Base-by-base conservation (phyloP, 2,797 vertebrate species). In the Microchirus variegatus region DNA sequence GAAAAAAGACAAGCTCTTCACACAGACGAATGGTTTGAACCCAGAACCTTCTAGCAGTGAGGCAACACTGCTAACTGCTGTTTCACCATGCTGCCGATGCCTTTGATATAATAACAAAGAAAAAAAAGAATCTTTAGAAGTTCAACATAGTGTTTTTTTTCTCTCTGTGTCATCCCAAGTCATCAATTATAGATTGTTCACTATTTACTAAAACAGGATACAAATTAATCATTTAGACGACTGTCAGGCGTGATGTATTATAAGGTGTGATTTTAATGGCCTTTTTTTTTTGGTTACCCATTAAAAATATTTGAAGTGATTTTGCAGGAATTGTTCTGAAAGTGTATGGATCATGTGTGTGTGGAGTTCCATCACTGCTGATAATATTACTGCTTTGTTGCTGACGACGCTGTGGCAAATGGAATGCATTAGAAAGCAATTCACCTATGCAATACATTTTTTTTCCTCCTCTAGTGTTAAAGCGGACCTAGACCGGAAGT, bases 201-300 rank as follows among this genome's bases (percentile, higher is more conserved):
- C 73, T 53, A 82, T 84, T 86, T 85, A 83, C 81, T 80, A 82
- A 22, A 51, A 73, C 50, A 61, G 71, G 69, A 65, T 65, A 10
- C n/a, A 67, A 73, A 85, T 90, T 0, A 82, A 89, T 87, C 51
- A 78, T 91, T 86, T 75, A 86, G 67, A 76, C 47, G n/a, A 60
- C 59, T 75, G 67, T 84, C 75, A 81, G 50, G 64, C 36, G 26
- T 85, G 67, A 88, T 75, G 51, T 66, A 81, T 78, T 73, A 60
- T 70, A 38, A 26, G 45, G 31, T 67, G 18, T 53, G 26, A 65
- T 63, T 54, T 60, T 53, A 63, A 62, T 50, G 15, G 45, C 36
- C 19, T 67, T 10, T 59, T 63, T 67, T 67, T 9, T 59, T 63
- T 67, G 53, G n/a, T 58, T 42, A 31, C 46, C 38, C 31, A 31